phyloP scores from a whole-genome alignment of 2,888 invertebrate genomes.

The Caenorhabditis sp. region DNA sequence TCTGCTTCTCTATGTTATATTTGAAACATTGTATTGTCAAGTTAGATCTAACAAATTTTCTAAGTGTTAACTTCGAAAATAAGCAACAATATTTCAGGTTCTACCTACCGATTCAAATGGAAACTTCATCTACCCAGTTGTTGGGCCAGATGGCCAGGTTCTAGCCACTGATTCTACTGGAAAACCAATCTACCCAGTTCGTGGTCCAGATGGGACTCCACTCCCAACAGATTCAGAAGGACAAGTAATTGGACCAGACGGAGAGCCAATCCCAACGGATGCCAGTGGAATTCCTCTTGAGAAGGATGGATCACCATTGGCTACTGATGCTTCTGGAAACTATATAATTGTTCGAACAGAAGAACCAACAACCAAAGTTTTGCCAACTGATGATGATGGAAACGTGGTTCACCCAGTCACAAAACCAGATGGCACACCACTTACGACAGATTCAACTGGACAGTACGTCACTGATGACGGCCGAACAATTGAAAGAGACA shows the following conservation, averaged over 20 bases:
- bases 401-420: constrained; percentile 64
- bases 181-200: constrained; percentile 61
- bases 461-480: constrained; percentile 60
- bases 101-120: constrained; percentile 64
- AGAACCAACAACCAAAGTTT: not conserved
- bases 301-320: constrained; percentile 40
- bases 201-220: constrained; percentile 50
- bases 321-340: constrained; percentile 70
- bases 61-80: not conserved
- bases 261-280: constrained; percentile 65
- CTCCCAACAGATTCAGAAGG: constrained; percentile 74
- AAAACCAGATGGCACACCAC: constrained; percentile 55
- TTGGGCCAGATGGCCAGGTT: constrained; percentile 35
- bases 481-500: constrained; percentile 34
- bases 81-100: not conserved
- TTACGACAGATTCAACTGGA: constrained; percentile 73
- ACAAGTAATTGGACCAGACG: constrained; percentile 66
- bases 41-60: too few species aligned
- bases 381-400: constrained; percentile 69
- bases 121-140: constrained; percentile 57
- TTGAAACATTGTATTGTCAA: too few species aligned
- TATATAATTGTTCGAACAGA: constrained; percentile 62
- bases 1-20: not conserved
- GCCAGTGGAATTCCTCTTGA: constrained; percentile 45
- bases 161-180: constrained; percentile 62